Percentiles rank a stretch among this genome's conserved stretches.
phyloP scores from a whole-genome alignment of 2,888 invertebrate genomes.

The Gymnoscelis rufifasciata region DNA sequence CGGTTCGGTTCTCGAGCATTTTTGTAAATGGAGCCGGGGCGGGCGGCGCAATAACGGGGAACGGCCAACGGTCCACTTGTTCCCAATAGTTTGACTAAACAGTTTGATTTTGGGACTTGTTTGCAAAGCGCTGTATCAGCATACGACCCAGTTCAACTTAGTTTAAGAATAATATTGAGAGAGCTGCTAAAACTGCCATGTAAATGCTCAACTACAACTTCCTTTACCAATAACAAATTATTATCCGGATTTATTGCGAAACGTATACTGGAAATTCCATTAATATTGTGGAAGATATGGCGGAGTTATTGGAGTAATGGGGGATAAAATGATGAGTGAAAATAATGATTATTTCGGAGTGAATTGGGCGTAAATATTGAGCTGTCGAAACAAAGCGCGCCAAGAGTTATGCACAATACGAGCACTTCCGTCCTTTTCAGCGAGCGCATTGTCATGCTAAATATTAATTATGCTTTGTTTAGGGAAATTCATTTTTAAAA shows the following conservation, averaged over 20 bases:
- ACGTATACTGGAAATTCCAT: too few species aligned
- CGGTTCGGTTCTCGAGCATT: slow-evolving; percentile 26
- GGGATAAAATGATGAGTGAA: not conserved
- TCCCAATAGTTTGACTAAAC: slow-evolving; percentile 1
- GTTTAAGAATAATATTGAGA: not conserved
- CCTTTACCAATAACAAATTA: too few species aligned
- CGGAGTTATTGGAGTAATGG: too few species aligned
- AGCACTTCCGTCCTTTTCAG: slow-evolving; percentile 20
- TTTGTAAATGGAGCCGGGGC: slow-evolving; percentile 13
- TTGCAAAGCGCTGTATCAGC: not conserved
- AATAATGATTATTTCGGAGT: not conserved
- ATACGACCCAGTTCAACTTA: not conserved
- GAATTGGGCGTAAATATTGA: slow-evolving; percentile 14
- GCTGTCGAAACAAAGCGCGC: slow-evolving; percentile 16
- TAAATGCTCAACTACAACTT: too few species aligned
- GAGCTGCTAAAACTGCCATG: not conserved
- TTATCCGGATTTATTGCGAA: too few species aligned
- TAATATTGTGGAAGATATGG: too few species aligned
- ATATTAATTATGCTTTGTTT: slow-evolving; percentile 24
- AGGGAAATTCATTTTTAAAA: slow-evolving; percentile 18
- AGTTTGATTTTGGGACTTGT: not conserved
- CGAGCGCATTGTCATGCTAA: slow-evolving; percentile 23
- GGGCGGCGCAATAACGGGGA: not conserved
- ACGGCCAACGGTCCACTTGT: not conserved
- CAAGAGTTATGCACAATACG: slow-evolving; percentile 17